These are phyloP conservation scores for Parazoanthus swiftii DNA, from an alignment of 92 coral and sea anemone species.

Conservation along the genomic window DNA sequence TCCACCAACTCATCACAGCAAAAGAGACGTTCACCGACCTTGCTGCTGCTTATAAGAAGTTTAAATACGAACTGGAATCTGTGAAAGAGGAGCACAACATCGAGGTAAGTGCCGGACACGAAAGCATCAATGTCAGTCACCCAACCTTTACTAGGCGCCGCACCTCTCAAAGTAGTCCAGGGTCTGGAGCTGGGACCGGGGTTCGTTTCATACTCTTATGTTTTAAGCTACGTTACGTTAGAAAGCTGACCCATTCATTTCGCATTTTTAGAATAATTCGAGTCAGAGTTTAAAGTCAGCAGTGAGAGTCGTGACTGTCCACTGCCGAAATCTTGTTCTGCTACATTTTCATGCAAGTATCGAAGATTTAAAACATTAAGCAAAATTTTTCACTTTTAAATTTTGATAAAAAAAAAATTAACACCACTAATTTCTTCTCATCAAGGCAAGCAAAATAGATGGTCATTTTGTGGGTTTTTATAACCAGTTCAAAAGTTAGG, in stretches of 20 bases:
- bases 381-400: not conserved
- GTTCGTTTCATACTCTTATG: not conserved
- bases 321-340: not conserved
- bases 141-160: not conserved
- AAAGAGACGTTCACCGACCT: too few relatives aligned
- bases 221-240: not conserved
- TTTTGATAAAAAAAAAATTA: not conserved
- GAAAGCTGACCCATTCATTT: not conserved
- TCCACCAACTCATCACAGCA: too few relatives aligned
- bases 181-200: not conserved
- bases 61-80: too few relatives aligned
- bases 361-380: too few relatives aligned
- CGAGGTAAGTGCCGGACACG: slow-evolving; percentile 49
- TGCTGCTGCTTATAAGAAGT: too few relatives aligned
- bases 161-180: not conserved
- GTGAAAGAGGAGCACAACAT: slow-evolving; percentile 64
- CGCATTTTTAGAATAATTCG: not conserved
- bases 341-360: not conserved
- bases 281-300: not conserved
- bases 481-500: too few relatives aligned
- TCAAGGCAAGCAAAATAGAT: too few relatives aligned
- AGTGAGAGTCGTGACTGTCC: not conserved
- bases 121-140: not conserved
- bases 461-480: too few relatives aligned
- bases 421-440: too few relatives aligned